Base-by-base conservation (phyloP, 2,113 vertebrate species). In the Gopherus evgoodei region DNA sequence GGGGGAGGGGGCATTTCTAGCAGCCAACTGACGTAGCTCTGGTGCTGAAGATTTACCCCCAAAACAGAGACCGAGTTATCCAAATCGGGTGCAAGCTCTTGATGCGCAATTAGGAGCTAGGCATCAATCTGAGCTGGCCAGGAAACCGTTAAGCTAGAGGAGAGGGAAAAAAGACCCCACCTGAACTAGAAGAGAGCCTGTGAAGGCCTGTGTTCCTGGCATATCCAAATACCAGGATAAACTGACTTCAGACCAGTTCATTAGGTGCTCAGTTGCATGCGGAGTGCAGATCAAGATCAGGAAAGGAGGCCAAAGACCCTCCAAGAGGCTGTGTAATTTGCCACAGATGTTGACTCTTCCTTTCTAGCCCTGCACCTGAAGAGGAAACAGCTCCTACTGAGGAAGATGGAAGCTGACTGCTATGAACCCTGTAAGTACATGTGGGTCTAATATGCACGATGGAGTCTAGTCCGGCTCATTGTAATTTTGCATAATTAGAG, bases 151-250 rank as follows among this genome's bases (percentile, higher is more conserved):
- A 91, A 86, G 75, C 44, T 52, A 16, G 22, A 84, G 27, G 22
- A 6, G 87, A 88, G n/a, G 44, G 76, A 93, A n/a, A 69, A n/a
- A 91, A 89, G 85, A 69, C 47, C 42, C 76, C 84, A 0, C 69
- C 81, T 89, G 86, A 84, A 69, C 87, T 50, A 25, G 65, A 16
- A 75, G 38, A 91, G 83, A 79, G 92, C 50, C 5, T n/a, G 65
- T 88, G 24, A 75, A 95, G 91, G 52, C 79, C 56, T 17, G 17
- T 92, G 76, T 69, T 85, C 42, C n/a, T 92, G 86, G 86, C 80
- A 87, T 22, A 83, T 10, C 8, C 11, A 85, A 69, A 14, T 92
- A 27, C 91, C 83, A 87, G 65, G 76, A 81, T 89, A 81, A 92
- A 87, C 4, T 69, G 65, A 47, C 54, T 86, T 81, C 79, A 49